Evolutionary conservation across 1,140 invertebrate genomes (phyloP).

Genomic region (Lucilia cuprina): DNA sequence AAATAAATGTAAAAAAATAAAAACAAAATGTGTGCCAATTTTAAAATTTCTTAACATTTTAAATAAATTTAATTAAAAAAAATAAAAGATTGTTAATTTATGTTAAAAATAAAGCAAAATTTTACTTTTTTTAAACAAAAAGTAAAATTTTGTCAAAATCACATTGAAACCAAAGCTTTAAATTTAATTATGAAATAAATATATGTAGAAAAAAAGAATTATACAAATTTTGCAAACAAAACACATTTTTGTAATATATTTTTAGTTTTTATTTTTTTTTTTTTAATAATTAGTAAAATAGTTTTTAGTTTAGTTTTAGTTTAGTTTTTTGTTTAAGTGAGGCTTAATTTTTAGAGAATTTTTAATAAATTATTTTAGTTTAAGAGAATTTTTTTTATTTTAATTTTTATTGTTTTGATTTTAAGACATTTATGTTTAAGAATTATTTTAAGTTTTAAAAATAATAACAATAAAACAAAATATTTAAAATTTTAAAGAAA

Average conservation of each 20-base stretch:
- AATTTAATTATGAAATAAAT: constrained; percentile 33
- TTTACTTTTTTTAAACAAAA: background rate
- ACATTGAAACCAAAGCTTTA: constrained; percentile 40
- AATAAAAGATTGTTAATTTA: background rate
- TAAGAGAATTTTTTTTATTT: background rate
- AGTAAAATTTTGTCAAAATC: background rate
- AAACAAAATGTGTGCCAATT: constrained; percentile 1
- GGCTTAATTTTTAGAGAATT: constrained; percentile 29
- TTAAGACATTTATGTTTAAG: background rate
- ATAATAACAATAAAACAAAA: background rate
- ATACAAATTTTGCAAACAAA: constrained; percentile 2
- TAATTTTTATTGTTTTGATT: background rate
- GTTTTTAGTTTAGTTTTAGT: background rate
- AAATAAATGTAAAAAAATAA: no score
- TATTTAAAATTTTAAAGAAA: background rate
- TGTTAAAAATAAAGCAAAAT: background rate
- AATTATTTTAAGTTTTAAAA: background rate
- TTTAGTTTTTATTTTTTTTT: no score
- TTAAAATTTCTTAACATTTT: background rate
- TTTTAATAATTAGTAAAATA: background rate
- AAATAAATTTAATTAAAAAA: background rate
- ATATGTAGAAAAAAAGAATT: constrained; percentile 5
- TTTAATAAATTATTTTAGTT: background rate
- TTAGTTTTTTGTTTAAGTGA: constrained; percentile 8
- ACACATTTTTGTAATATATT: background rate